Conservation (phyloP, 2,888 invertebrate species). For the Cetonia aurata region DNA sequence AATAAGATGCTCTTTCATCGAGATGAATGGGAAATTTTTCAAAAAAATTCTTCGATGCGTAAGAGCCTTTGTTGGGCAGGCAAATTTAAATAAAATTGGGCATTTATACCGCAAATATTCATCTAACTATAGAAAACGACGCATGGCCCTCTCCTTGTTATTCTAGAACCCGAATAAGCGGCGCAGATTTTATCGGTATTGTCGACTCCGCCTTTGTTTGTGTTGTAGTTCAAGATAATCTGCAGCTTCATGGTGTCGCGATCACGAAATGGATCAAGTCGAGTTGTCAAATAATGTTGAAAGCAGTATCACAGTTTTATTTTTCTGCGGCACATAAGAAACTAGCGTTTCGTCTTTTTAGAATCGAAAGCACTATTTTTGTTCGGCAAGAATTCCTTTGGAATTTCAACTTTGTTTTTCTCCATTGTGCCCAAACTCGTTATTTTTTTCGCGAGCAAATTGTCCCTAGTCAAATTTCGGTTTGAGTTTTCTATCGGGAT, state of each 20-base stretch:
- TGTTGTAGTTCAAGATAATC: too few species aligned
- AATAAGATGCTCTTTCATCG: background rate
- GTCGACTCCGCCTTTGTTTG: too few species aligned
- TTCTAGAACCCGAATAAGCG: background rate
- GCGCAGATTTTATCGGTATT: too few species aligned
- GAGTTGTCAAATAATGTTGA: slow-evolving; percentile 46
- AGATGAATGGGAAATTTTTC: background rate
- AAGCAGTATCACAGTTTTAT: slow-evolving; percentile 34
- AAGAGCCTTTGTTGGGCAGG: slow-evolving; percentile 27
- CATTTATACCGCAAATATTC: slow-evolving; percentile 31
- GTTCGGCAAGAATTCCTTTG: too few species aligned
- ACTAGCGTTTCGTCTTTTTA: slow-evolving; percentile 40
- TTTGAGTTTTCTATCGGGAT: slow-evolving; percentile 45
- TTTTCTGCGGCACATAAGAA: slow-evolving; percentile 44
- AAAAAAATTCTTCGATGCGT: slow-evolving; percentile 43
- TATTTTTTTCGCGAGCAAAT: too few species aligned
- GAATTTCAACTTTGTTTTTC: too few species aligned
- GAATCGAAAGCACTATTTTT: slow-evolving; percentile 44
- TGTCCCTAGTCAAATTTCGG: slow-evolving; percentile 47
- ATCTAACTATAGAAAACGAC: slow-evolving; percentile 22
- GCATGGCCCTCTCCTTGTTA: slow-evolving; percentile 2
- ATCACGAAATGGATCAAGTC: slow-evolving; percentile 49
- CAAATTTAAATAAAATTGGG: slow-evolving; percentile 36
- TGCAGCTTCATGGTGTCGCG: slow-evolving; percentile 42
- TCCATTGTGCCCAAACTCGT: too few species aligned